Conservation (phyloP, 1,140 invertebrate genomes). For the Solenopsis fugax region DNA sequence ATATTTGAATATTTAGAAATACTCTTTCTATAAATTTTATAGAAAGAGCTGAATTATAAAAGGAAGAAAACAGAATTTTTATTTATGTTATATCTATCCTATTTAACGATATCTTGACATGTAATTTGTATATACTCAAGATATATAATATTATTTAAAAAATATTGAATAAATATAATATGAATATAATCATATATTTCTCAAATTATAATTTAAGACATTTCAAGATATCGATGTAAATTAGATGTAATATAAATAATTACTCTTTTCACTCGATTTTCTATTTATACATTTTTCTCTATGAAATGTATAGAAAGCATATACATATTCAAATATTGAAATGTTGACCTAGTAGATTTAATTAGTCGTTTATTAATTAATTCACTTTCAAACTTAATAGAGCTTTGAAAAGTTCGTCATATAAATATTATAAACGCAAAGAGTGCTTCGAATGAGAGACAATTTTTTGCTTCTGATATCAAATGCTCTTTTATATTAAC, state of each 20-base stretch:
- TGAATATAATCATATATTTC: background rate
- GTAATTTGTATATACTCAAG: no score
- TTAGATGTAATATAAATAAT: background rate
- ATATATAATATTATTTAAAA: background rate
- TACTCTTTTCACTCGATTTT: background rate
- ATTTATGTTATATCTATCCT: no score
- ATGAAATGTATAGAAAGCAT: conserved; percentile 12
- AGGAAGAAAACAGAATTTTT: no score
- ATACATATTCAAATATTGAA: conserved; percentile 37
- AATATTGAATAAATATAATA: conserved; percentile 19
- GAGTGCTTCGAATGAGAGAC: background rate
- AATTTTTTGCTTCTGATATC: conserved; percentile 4
- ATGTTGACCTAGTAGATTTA: conserved; percentile 19
- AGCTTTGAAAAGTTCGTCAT: background rate
- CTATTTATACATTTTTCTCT: background rate
- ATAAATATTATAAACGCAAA: conserved; percentile 20
- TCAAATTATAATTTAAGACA: background rate
- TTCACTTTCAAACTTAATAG: background rate
- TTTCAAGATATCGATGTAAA: background rate
- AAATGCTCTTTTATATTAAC: conserved; percentile 27
- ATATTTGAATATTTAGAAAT: no score
- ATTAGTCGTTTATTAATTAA: conserved; percentile 35
- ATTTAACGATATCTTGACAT: no score
- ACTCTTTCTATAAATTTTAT: no score
- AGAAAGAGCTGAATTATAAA: no score